Evolutionary conservation across 2,888 invertebrate genomes (phyloP).

Genomic region (Pseudococcus longispinus): DNA sequence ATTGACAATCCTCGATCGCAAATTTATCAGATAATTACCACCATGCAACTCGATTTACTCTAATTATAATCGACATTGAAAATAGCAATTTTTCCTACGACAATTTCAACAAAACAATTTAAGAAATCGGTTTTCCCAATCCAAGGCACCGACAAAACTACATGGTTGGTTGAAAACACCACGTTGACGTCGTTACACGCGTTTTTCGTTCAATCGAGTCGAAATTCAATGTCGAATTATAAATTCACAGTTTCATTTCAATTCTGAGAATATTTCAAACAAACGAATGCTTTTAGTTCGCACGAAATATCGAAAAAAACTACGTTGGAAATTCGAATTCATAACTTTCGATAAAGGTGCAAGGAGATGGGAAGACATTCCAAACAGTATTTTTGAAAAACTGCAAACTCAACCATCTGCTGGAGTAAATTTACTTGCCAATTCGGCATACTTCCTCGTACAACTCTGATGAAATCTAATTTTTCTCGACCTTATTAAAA

Average conservation of each 20-base stretch:
- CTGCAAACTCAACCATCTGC: neutral
- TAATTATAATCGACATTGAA: neutral
- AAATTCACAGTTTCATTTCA: neutral
- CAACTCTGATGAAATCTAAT: neutral
- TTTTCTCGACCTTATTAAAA: neutral
- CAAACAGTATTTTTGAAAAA: neutral
- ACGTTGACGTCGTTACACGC: neutral
- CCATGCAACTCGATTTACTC: neutral
- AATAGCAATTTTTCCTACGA: neutral
- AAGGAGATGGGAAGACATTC: neutral
- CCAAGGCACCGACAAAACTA: neutral
- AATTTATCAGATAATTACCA: neutral
- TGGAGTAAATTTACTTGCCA: neutral
- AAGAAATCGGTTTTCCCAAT: conserved; percentile 5
- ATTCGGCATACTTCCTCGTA: neutral
- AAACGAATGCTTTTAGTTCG: neutral
- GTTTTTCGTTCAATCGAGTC: neutral
- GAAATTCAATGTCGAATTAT: conserved; percentile 29
- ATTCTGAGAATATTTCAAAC: neutral
- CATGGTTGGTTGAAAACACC: conserved; percentile 21
- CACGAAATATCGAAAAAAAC: neutral
- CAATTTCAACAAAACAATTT: neutral
- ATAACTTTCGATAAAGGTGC: too few relatives aligned
- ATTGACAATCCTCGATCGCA: neutral
- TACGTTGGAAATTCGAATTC: too few relatives aligned